Evolutionary conservation across 2,888 invertebrate genomes (phyloP).

Genomic region (Tricholauxania praeusta): DNA sequence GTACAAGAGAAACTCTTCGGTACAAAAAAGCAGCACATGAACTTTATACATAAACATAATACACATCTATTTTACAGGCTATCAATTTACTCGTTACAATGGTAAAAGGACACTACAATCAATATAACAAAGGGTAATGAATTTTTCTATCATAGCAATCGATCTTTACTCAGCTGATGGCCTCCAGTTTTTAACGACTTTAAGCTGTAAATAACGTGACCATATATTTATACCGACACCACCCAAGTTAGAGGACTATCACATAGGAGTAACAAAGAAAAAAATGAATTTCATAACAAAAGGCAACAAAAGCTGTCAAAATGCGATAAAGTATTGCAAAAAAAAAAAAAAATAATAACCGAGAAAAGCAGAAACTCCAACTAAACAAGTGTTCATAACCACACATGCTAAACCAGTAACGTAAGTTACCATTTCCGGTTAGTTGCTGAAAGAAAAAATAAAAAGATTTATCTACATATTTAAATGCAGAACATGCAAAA

Average conservation of each 20-base stretch:
- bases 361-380: too few relatives aligned
- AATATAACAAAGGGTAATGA: background rate
- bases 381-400: too few relatives aligned
- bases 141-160: conserved; percentile 19
- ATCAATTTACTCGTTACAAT: background rate
- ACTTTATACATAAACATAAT: too few relatives aligned
- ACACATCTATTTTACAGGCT: background rate
- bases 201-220: conserved; percentile 7
- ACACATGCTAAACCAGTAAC: too few relatives aligned
- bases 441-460: too few relatives aligned
- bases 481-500: too few relatives aligned
- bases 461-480: too few relatives aligned
- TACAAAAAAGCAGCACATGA: background rate
- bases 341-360: too few relatives aligned
- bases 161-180: conserved; percentile 11
- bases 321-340: too few relatives aligned
- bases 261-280: background rate
- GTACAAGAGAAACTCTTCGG: background rate
- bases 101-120: background rate
- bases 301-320: too few relatives aligned
- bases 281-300: too few relatives aligned
- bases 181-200: background rate
- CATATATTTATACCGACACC: background rate
- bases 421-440: too few relatives aligned
- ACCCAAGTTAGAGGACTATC: background rate